Base-by-base conservation (phyloP, 1,140 invertebrate genomes). In the Adoxophyes honmai region DNA sequence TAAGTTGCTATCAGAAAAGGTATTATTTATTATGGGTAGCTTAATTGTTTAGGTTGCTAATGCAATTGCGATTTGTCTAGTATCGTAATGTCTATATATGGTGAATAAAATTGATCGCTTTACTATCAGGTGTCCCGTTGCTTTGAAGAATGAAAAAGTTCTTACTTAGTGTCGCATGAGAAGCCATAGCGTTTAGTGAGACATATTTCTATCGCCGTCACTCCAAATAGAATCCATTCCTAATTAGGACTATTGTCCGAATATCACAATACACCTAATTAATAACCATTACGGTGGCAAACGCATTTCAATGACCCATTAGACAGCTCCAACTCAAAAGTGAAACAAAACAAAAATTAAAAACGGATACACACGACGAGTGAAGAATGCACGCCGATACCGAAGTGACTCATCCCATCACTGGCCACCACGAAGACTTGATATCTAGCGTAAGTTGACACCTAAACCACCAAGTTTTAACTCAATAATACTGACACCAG, bases 341-440 rank as follows among this genome's bases (percentile, higher is more conserved):
- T 64, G 59, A 70, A 78, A 68, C 66, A 62, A 66, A 72, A 75
- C 61, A 75, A 75, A 74, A 75, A 65, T 62, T 63, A 59, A 63
- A 77, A 83, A 81, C 81, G 81, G 81, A 82, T 82, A 81, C 18
- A 33, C 21, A 48, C 75, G 64, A 70, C 65, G 64, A 70, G 55
- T 36, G 51, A 82, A 82, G 81, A 85, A 85, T 85, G 81, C 76
- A 75, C 66, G 58, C 64, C 69, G 72, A 79, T 78, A 72, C 57
- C 73, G 68, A 73, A 66, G 73, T 85, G 81, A 85, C 55, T 85
- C 81, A 84, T 75, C 67, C 68, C 78, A 75, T 76, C 79, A 81
- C 62, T 79, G 78, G 70, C 81, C 81, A 82, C 79, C 79, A 66
- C 75, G 73, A 73, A 78, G 79, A 39, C 36, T 36, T 52, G 55